Evolutionary conservation across 2,797 vertebrate species (phyloP).

Genomic region (Monodelphis domestica): DNA sequence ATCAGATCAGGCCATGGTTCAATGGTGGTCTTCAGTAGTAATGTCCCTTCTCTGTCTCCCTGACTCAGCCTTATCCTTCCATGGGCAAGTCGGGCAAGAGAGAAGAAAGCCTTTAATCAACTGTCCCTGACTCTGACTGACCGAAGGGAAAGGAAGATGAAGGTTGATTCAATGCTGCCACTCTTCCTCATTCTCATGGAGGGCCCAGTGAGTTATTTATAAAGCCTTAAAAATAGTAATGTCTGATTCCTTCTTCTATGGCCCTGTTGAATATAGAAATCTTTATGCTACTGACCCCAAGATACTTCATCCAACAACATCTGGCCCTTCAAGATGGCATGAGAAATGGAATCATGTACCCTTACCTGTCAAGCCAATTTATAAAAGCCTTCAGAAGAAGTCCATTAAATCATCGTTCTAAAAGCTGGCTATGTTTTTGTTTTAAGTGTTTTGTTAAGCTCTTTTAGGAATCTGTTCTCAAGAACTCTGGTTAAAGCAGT

Average conservation of each 20-base stretch:
- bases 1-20: neutral
- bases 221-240: neutral
- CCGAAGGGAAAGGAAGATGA: neutral
- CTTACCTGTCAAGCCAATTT: neutral
- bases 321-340: neutral
- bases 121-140: neutral
- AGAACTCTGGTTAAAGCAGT: neutral
- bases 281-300: neutral
- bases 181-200: neutral
- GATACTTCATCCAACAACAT: neutral
- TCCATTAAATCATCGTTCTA: neutral
- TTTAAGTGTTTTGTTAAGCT: neutral
- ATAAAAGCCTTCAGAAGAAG: neutral
- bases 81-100: neutral
- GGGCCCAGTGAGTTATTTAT: neutral
- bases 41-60: neutral
- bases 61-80: neutral
- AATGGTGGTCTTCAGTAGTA: neutral
- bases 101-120: neutral
- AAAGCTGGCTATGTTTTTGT: neutral
- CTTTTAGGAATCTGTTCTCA: neutral
- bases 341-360: slow-evolving; percentile 3
- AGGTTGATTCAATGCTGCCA: neutral
- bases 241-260: neutral
- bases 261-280: neutral